phyloP scores from a whole-genome alignment of 2,113 vertebrate genomes.

The Zapornia atra region DNA sequence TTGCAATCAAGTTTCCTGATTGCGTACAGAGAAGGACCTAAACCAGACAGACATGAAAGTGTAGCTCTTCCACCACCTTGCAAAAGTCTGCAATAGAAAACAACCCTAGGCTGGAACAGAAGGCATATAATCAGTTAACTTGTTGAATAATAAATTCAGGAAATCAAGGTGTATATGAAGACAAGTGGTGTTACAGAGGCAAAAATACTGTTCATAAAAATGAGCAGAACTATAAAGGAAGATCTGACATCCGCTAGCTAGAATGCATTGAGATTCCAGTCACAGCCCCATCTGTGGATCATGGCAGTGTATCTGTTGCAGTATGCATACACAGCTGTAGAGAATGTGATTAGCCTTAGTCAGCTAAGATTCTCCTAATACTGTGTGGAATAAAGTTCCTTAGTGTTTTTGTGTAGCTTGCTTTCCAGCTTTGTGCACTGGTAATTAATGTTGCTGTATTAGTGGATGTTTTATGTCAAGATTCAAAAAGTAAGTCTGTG shows the following conservation, averaged over 20 bases:
- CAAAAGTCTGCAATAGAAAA: not conserved
- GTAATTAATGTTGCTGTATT: not conserved
- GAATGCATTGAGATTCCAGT: not conserved
- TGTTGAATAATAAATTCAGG: not conserved
- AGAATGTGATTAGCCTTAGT: not conserved
- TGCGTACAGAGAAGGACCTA: not conserved
- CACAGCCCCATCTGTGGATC: not conserved
- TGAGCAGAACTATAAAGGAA: not conserved
- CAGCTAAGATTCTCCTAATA: not conserved
- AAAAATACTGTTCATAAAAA: not conserved
- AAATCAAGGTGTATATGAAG: not conserved
- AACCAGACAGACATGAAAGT: not conserved
- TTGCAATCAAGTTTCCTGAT: not conserved
- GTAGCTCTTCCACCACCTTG: not conserved
- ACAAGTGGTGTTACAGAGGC: not conserved
- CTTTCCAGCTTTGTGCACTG: not conserved
- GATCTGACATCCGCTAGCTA: not conserved
- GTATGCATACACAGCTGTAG: not conserved
- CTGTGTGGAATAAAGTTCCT: not conserved
- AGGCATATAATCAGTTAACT: not conserved
- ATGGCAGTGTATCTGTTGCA: not conserved
- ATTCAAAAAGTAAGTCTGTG: not conserved
- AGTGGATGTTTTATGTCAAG: not conserved
- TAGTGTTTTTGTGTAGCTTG: not conserved
- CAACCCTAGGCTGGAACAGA: not conserved